Evolutionary conservation across 30 jellyfish, hydroid and myxozoan species (phyloP).

Genomic region (Turritopsis rubra): DNA sequence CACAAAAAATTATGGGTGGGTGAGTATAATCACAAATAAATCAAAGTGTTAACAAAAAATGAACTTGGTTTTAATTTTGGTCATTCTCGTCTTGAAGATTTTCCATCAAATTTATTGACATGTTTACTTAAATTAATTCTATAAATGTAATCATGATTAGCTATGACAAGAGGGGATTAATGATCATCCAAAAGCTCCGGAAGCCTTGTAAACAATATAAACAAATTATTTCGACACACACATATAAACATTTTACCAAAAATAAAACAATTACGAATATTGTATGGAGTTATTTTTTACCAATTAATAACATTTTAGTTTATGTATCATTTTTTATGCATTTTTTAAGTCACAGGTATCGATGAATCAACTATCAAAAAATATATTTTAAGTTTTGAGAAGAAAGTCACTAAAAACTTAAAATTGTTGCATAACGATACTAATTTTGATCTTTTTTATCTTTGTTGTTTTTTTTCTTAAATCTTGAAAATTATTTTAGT

Average conservation of each 20-base stretch:
- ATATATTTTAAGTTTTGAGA: slow-evolving; percentile 64
- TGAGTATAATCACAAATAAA: background rate
- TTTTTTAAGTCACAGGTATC: slow-evolving; percentile 53
- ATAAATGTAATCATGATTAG: background rate
- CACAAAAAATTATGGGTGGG: background rate
- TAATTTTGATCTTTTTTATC: too few relatives aligned
- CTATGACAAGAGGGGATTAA: background rate
- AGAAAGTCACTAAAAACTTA: slow-evolving; percentile 79
- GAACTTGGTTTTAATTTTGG: too few relatives aligned
- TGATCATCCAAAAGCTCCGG: background rate
- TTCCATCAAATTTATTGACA: background rate
- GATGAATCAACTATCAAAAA: slow-evolving; percentile 67
- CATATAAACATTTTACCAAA: background rate
- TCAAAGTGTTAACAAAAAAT: background rate
- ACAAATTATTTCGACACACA: background rate
- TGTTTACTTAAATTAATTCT: background rate
- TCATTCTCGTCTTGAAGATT: too few relatives aligned
- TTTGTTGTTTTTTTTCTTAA: too few relatives aligned
- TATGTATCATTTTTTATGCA: too few relatives aligned
- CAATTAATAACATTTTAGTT: too few relatives aligned
- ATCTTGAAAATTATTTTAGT: too few relatives aligned
- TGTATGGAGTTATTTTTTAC: too few relatives aligned
- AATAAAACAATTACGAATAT: background rate
- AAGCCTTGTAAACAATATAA: background rate
- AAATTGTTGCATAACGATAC: too few relatives aligned